These are phyloP conservation scores for Tadarida brasiliensis DNA, from an alignment of 2,797 vertebrate genomes.

Conservation along the genomic window DNA sequence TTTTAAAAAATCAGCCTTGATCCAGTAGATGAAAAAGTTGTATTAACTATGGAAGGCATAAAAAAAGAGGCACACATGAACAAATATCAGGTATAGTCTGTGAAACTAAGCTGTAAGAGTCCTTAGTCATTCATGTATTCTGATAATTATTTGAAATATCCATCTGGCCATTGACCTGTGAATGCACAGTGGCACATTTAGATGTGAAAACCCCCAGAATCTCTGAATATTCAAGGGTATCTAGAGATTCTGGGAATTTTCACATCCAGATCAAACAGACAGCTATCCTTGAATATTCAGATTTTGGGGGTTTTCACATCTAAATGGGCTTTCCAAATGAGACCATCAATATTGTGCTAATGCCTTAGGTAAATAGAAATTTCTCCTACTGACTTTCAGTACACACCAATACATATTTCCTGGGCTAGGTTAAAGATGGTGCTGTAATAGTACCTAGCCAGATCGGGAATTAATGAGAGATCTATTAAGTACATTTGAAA, in stretches of 20 bases:
- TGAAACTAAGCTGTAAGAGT: not conserved
- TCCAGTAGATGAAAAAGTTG: not conserved
- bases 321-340: not conserved
- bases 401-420: not conserved
- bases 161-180: not conserved
- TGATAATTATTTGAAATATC: slow-evolving; percentile 2
- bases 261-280: not conserved
- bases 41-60: not conserved
- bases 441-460: not conserved
- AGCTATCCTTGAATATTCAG: not conserved
- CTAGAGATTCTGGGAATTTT: not conserved
- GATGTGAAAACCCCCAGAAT: not conserved
- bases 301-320: not conserved
- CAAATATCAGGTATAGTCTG: not conserved
- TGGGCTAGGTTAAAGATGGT: not conserved
- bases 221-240: not conserved
- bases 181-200: not conserved
- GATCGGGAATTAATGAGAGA: not conserved
- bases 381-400: not conserved
- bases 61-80: not conserved
- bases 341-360: not conserved
- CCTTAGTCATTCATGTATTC: not conserved
- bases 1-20: not conserved
- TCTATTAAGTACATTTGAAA: not conserved
- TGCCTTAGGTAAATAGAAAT: not conserved